Conservation (phyloP, 2,888 invertebrate species). For the Elmis aenea region DNA sequence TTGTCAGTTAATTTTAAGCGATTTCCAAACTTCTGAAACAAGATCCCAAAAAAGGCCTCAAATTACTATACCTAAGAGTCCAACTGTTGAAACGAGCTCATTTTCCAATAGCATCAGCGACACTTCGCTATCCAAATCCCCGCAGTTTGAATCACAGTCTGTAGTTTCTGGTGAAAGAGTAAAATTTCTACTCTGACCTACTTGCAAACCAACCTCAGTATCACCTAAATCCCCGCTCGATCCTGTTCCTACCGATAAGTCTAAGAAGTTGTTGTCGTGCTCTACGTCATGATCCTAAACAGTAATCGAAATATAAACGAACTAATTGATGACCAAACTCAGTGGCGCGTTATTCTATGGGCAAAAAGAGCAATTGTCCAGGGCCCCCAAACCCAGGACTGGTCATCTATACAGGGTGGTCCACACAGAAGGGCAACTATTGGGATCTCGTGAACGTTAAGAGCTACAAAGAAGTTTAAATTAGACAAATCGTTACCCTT, state of each 20-base stretch:
- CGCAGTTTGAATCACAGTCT: constrained; percentile 84
- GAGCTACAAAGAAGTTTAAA: too few species aligned
- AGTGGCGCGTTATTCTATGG: too few species aligned
- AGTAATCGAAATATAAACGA: constrained; percentile 8
- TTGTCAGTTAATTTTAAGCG: too few species aligned
- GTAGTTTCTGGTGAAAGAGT: constrained; percentile 89
- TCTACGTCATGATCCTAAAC: constrained; percentile 49
- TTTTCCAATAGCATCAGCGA: constrained; percentile 71
- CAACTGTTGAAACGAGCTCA: constrained; percentile 49
- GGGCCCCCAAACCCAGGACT: too few species aligned
- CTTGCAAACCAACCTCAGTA: constrained; percentile 58
- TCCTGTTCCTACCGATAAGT: constrained; percentile 57
- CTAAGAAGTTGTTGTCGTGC: constrained; percentile 56
- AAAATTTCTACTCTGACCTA: constrained; percentile 75
- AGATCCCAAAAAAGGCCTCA: too few species aligned
- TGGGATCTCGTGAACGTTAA: too few species aligned
- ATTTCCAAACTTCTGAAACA: too few species aligned
- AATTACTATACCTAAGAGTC: constrained; percentile 39
- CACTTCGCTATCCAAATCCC: constrained; percentile 82
- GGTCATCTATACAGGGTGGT: too few species aligned
- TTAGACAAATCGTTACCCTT: too few species aligned
- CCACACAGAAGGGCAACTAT: too few species aligned
- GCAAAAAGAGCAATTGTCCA: too few species aligned
- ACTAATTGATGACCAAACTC: too few species aligned
- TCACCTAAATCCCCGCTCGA: constrained; percentile 63